phyloP scores from a whole-genome alignment of 2,113 vertebrate species.

The Hyperopisus bebe region DNA sequence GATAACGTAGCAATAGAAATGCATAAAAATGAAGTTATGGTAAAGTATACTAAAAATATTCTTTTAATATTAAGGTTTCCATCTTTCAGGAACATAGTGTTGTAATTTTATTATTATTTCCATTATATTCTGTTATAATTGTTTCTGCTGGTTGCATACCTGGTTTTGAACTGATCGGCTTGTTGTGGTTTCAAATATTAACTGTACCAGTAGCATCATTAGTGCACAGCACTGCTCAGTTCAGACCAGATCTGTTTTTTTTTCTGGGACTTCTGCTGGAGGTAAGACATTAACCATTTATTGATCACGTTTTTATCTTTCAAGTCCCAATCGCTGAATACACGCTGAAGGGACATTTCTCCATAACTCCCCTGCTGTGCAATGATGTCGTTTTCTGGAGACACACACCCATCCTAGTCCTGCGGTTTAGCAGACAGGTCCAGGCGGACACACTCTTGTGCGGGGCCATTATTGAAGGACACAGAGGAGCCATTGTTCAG shows the following conservation, averaged over 20 bases:
- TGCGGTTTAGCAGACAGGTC: neutral
- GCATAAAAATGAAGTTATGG: neutral
- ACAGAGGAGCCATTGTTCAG: neutral
- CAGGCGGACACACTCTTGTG: neutral
- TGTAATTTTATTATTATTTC: neutral
- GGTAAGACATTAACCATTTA: neutral
- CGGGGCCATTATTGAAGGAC: neutral
- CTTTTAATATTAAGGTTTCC: neutral
- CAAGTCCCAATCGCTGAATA: neutral
- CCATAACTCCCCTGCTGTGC: neutral
- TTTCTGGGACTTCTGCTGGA: neutral
- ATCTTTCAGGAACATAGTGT: neutral
- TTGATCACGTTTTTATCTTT: neutral
- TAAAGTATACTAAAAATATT: neutral
- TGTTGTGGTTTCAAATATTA: neutral
- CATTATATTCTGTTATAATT: neutral
- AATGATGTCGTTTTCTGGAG: neutral
- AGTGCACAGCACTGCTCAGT: neutral
- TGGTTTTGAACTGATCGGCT: neutral
- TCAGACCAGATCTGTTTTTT: neutral
- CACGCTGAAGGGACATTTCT: neutral
- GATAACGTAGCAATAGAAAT: neutral
- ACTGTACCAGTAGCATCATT: neutral
- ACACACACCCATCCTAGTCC: neutral
- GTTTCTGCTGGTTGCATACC: neutral